Evolutionary conservation across 1,140 invertebrate species (phyloP).

Genomic region (Zaprionus kolodkinae): DNA sequence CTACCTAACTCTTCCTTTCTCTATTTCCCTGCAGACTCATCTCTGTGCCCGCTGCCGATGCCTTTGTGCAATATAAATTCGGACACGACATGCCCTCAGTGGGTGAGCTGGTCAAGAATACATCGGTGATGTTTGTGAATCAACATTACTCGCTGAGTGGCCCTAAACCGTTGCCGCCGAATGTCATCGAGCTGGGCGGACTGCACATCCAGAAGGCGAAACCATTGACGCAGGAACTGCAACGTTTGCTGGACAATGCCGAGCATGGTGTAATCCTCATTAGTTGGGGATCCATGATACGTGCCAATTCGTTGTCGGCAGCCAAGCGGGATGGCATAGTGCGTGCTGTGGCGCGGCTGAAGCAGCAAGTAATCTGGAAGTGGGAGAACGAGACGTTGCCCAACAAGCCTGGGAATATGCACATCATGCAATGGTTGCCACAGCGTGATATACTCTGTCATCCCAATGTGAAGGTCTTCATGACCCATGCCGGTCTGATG

Average conservation of each 20-base stretch:
- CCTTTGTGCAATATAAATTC: conserved; percentile 76
- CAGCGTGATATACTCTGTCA: conserved; percentile 90
- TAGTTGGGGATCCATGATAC: conserved; percentile 89
- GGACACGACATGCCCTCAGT: conserved; percentile 86
- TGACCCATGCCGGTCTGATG: conserved; percentile 90
- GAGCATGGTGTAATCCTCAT: conserved; percentile 89
- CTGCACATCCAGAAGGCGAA: conserved; percentile 87
- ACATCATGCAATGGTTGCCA: conserved; percentile 88
- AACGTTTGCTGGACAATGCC: conserved; percentile 88
- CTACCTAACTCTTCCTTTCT: neutral
- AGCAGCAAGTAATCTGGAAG: conserved; percentile 89
- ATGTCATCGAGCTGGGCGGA: conserved; percentile 88
- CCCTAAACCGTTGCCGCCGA: conserved; percentile 86
- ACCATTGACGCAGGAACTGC: conserved; percentile 86
- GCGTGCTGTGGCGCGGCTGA: conserved; percentile 86
- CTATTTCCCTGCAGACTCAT: conserved; percentile 31
- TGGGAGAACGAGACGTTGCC: conserved; percentile 87
- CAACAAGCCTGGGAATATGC: conserved; percentile 87
- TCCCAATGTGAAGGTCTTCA: conserved; percentile 88
- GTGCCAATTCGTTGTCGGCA: conserved; percentile 86
- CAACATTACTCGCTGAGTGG: conserved; percentile 87
- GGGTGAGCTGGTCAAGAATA: conserved; percentile 86
- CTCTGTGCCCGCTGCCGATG: conserved; percentile 62
- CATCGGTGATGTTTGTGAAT: conserved; percentile 88
- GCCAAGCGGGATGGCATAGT: conserved; percentile 87